Base-by-base conservation (phyloP, 2,797 vertebrate species). In the Heterohyrax brucei region DNA sequence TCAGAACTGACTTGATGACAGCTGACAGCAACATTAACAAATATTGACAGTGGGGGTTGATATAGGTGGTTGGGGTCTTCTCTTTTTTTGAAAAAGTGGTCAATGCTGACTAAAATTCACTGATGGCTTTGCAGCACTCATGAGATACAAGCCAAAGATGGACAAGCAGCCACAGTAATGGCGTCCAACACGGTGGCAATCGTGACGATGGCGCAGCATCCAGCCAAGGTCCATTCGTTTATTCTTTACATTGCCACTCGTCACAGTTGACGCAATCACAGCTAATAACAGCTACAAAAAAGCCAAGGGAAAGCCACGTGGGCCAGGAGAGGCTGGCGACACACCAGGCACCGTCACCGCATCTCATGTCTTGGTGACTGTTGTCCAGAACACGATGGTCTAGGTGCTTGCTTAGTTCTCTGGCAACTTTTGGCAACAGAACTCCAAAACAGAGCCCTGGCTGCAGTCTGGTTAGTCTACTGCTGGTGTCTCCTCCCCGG, bases 291-390 rank as follows among this genome's bases (percentile, higher is more conserved):
- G 18, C 1, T 33, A 13, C n/a, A 7, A 48, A 22, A 28, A 48
- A 48, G 46, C 75, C 26, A 14, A 48, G 26, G 44, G 46, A 48
- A 48, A 48, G 24, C 12, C 39, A 39, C 24, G 1, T 3, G 30
- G 3, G 10, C 18, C 22, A 10, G 56, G 24, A 70, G 1, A 4
- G 33, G 3, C 7, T 21, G n/a, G 24, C 16, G 3, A 3, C 26
- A 21, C 0, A 0, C 1, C 2, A 1, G 28, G 5, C n/a, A 8
- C 21, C 0, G 4, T 7, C 44, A 13, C 2, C 30, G 7, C 2
- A 1, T 8, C 7, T 1, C 0, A 28, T 56, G 28, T 0, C 7
- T 30, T 16, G 0, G 26, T 62, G 10, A 19, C 22, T 6, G 2
- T 3, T 16, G 5, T 39, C 0, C 5, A 2, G 46, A 30, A 68